Base-by-base conservation (phyloP, 1,140 invertebrate genomes). In the Micrasema longulum region DNA sequence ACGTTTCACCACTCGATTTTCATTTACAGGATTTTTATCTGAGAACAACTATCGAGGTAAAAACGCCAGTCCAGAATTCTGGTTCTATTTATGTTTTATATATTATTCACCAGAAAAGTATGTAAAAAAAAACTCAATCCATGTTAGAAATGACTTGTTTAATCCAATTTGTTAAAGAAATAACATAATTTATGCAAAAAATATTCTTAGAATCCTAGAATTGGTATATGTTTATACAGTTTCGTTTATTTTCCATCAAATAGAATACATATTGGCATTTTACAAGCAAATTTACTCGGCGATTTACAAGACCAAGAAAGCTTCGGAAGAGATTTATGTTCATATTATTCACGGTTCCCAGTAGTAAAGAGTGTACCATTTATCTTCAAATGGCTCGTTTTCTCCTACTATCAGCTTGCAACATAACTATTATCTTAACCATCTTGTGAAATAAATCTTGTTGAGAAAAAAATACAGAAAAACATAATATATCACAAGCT, bases 371-470 rank as follows among this genome's bases (percentile, higher is more conserved):
- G 43, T 47, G 22, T 23, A 26, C 60, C 20, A 64, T 64, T 64
- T 64, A 64, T 64, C 60, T 64, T 47, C 41, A 7, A 45, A 64
- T 31, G 41, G 60, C 41, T 45, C 60, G 60, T 64, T 64, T 64
- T 64, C 60, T 64, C 60, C 14, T 38, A 60, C 41, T 64, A 47
- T 64, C 60, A 45, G 38, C 22, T 64, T 11, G 60, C 43, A 64
- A 47, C 43, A 60, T 35, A 36, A 47, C 38, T 64, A 22, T 64
- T 64, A 64, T 64, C 60, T 45, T 64, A 64, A 47, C 43, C 60
- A 64, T 64, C 60, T 64, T 31, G 43, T 31, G 60, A 47, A 45
- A 64, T 64, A 64, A 64, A 64, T 64, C 60, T 47, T 12, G 41
- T 20, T 47, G 11, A 11, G 10, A 60, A 60, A 60, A 36, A 60